phyloP scores from a whole-genome alignment of 1,140 invertebrate genomes.

The Hormaphis cornu region DNA sequence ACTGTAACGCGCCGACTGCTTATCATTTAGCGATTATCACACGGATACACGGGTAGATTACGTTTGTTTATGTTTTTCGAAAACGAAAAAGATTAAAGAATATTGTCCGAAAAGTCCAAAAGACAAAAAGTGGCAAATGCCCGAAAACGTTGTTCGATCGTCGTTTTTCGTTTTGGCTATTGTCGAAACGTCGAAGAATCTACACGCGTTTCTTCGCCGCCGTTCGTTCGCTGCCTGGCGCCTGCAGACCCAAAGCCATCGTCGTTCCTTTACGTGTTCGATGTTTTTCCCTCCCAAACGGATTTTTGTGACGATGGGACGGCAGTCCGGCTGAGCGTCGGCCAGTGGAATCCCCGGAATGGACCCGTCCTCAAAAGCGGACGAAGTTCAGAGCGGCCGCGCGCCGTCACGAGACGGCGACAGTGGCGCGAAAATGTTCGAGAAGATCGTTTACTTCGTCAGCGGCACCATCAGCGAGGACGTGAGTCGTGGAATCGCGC shows the following conservation, averaged over 20 bases:
- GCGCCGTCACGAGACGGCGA: background rate
- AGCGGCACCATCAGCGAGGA: constrained; percentile 7
- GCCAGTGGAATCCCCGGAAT: background rate
- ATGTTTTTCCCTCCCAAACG: background rate
- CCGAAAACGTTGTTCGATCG: too few relatives aligned
- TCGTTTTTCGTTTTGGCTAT: too few relatives aligned
- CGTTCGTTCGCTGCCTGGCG: too few relatives aligned
- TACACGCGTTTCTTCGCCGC: too few relatives aligned
- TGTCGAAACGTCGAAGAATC: too few relatives aligned
- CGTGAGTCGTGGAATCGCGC: too few relatives aligned
- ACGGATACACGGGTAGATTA: too few relatives aligned
- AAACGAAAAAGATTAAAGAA: background rate
- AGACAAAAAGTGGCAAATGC: too few relatives aligned
- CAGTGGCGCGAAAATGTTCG: background rate
- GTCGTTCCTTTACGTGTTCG: too few relatives aligned
- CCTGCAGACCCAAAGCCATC: too few relatives aligned
- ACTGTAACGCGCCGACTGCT: too few relatives aligned
- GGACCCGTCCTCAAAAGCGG: background rate
- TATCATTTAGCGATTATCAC: too few relatives aligned
- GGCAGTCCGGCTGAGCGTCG: background rate
- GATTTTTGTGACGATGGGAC: background rate
- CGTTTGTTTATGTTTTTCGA: background rate
- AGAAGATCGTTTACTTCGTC: constrained; percentile 8
- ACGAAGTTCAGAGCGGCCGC: background rate
- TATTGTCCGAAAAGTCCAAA: background rate